Base-by-base conservation (phyloP, 2,888 invertebrate species). In the Agrochola lota region DNA sequence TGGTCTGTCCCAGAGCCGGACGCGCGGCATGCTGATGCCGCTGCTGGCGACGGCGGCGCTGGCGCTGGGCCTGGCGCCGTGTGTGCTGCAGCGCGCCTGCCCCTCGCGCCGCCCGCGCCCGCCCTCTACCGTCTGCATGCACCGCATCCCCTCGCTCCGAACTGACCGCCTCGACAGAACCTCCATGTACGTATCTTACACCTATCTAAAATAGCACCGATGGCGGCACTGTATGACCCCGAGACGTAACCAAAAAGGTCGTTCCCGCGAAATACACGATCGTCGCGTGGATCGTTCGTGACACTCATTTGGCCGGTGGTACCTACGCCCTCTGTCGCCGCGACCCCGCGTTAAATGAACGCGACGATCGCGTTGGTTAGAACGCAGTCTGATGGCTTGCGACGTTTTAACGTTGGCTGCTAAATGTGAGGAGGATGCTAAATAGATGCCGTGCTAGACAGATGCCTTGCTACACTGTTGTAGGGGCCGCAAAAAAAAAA, bases 111-210 rank as follows among this genome's bases (percentile, higher is more conserved):
- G 84, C 75, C 89, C 85, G 57, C 91, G 84, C 66, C 92, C 90
- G 0, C 94, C 95, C 79, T 92, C 95, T 88, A 90, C 91, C 88
- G 95, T 96, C 68, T 96, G 96, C 92, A 93, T 96, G 95, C 96
- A 95, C 68, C 92, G 93, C 49, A 80, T 94, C 52, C 88, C 86
- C 62, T 79, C 79, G n/a, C 17, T 86, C 66, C 79, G 80, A 30
- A 55, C 73, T 43, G 79, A 70, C 49, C 64, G 52, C 59, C 60
- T 43, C 40, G 74, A 74, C 35, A 60, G 26, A 30, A 75, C 59
- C 15, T 46, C 81, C 15, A 26, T 60, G 78, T 79, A 35, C 43
- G 75, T 55, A 59, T 59, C 59, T 40, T 69, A 26, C 4, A 55
- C 15, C 9, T 68, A 23, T 20, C 9, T 52, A 12, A n/a, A n/a